Evolutionary conservation across 1,140 invertebrate genomes (phyloP), one percentile per base, ranked within the genome.

Genomic region (Zeugodacus cucurbitae): DNA sequence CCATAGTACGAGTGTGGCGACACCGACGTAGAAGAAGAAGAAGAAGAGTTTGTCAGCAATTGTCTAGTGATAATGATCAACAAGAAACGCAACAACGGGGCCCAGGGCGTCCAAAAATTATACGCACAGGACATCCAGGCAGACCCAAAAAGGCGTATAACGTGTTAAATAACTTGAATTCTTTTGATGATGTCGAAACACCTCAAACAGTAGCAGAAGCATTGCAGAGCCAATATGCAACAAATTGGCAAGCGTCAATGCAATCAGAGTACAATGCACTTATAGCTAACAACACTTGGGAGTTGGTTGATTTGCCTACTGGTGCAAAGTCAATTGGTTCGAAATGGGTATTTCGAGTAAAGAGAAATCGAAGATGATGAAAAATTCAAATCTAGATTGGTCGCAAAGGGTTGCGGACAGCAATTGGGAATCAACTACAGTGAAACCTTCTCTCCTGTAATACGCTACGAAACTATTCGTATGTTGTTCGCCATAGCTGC

Each of bases 311-410:
- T 20, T 67, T 90, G 29, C 89, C 89, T 10, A n/a, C 0, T 17
- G 88, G 87, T 48, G 57, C 54, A n/a, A 90, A 89, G 85, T 64
- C 88, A 58, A 86, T 91, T 7, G 62, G 74, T 29, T 88, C 20
- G 11, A 91, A 89, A 89, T 91, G 90, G 90, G 88, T 90, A 3
- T 91, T 89, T 37, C 90, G 89, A 89, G 89, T 82, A 37, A 94
- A 93, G 62, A 44, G 54, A 48, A 64, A 87, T 22, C 20, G 74
- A 87, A 41, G 44, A 87, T 3, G 58, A 62, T 4, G 41, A 14
- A 3, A 62, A 17, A 59, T 34, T 82, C 29, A 89, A 89, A 34
- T 64, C 88, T 17, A 20, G 88, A 17, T 85, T 89, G 37, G 86
- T 89, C 4, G 86, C 70, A 54, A 87, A 87, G 44, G 87, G 86